Evolutionary conservation across 2,797 vertebrate genomes (phyloP).

Genomic region (Podargus strigoides): DNA sequence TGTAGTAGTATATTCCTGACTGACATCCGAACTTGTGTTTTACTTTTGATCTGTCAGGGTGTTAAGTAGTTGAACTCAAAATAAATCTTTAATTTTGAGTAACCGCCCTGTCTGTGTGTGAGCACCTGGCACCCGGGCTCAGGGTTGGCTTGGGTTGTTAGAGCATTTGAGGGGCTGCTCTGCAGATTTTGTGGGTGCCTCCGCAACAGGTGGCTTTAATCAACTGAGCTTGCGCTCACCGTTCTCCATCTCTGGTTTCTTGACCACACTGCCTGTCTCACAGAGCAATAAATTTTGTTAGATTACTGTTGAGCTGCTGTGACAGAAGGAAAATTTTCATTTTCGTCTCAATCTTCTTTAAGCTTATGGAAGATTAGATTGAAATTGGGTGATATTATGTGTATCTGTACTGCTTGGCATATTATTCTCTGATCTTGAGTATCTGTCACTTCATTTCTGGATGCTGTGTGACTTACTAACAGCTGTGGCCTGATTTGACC

Average conservation of each 20-base stretch:
- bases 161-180: too few species aligned
- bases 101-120: too few species aligned
- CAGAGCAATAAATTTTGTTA: not conserved
- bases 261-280: not conserved
- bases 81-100: too few species aligned
- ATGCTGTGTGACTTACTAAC: not conserved
- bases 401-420: not conserved
- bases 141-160: too few species aligned
- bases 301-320: not conserved
- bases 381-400: not conserved
- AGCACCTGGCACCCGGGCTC: too few species aligned
- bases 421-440: not conserved
- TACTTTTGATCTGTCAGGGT: too few species aligned
- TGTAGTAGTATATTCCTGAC: too few species aligned
- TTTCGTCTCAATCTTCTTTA: not conserved
- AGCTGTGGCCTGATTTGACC: not conserved
- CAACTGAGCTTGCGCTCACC: not conserved
- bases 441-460: not conserved
- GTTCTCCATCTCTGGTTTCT: not conserved
- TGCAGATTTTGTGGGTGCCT: too few species aligned
- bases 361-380: not conserved
- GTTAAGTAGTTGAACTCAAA: too few species aligned
- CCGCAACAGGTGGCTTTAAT: not conserved
- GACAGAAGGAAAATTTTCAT: not conserved
- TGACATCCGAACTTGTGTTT: too few species aligned